Base-by-base conservation (phyloP, 1,140 invertebrate species). In the Melanaphis sacchari region DNA sequence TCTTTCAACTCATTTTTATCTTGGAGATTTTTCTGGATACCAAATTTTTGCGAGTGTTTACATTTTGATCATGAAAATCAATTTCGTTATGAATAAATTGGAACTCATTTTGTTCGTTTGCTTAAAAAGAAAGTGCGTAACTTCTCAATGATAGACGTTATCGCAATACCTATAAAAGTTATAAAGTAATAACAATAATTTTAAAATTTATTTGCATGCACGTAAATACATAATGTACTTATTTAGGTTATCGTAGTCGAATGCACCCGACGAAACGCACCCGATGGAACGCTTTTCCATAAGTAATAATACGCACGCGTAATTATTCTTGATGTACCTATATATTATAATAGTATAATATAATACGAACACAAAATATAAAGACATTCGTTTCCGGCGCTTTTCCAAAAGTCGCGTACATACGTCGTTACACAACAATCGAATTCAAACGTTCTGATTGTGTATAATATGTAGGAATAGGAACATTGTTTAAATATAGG, bases 381-480 rank as follows among this genome's bases (percentile, higher is more conserved):
- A 87, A 31, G 38, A 89, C 36, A 38, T 89, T 89, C 36, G 49
- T 52, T 89, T 89, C 49, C 88, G 88, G 46, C 88, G 36, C 46
- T 89, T 89, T 54, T 89, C 52, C 49, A 43, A 26, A 22, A 54
- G 26, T 89, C 46, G n/a, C 46, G n/a, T 43, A n/a, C 31, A 87
- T 21, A 49, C 46, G n/a, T 52, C 38, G 84, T 52, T 89, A 52
- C 87, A 52, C 43, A 89, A 89, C 49, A 89, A 54, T 89, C 46
- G 88, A 38, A 22, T 89, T 54, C 54, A 89, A 8, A 46, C 52
- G 52, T 89, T 54, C 49, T 49, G 36, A 89, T 89, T 89, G 49
- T 31, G 88, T 89, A 43, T 21, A 40, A 24, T 5, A 3, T 31
- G 40, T 40, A 59, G 54, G 40, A 38, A 36, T 36, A n/a, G 59